phyloP scores from a whole-genome alignment of 2,888 invertebrate genomes.

The Xestoiulus laeticollis region DNA sequence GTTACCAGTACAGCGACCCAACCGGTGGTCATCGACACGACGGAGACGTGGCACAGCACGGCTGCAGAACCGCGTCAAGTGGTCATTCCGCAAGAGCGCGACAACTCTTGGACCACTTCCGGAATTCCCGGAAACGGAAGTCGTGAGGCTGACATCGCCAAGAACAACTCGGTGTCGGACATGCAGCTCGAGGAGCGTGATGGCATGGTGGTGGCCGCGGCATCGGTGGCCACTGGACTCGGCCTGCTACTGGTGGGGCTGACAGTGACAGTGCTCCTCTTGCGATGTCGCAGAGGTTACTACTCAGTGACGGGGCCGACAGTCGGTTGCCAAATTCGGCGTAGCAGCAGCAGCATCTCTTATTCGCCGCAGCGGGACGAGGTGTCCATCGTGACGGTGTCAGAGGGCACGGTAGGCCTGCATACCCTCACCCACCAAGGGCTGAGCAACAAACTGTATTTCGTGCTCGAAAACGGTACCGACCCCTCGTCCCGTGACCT shows the following conservation, averaged over 20 bases:
- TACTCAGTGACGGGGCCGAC: slow-evolving; percentile 51
- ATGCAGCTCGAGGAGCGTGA: neutral
- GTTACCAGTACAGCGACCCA: neutral
- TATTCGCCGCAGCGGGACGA: slow-evolving; percentile 60
- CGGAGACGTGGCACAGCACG: neutral
- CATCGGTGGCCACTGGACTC: slow-evolving; percentile 54
- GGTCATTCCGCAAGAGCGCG: neutral
- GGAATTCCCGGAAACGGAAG: neutral
- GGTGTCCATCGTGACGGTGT: slow-evolving; percentile 59
- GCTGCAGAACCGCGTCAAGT: neutral
- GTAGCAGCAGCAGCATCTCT: slow-evolving; percentile 58
- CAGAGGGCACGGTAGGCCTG: slow-evolving; percentile 58
- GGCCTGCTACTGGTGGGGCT: slow-evolving; percentile 55
- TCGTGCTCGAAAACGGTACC: slow-evolving; percentile 57
- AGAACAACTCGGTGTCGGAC: neutral
- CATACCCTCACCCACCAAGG: slow-evolving; percentile 56
- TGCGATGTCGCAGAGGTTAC: slow-evolving; percentile 55
- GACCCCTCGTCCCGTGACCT: slow-evolving; percentile 48
- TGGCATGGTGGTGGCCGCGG: slow-evolving; percentile 52
- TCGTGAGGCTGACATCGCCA: neutral
- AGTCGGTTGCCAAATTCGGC: slow-evolving; percentile 46
- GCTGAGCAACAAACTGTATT: slow-evolving; percentile 58
- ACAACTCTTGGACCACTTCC: neutral
- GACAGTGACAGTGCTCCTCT: slow-evolving; percentile 54
- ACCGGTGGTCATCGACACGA: neutral